phyloP scores from a whole-genome alignment of 2,113 vertebrate species.

The Amia ocellicauda region DNA sequence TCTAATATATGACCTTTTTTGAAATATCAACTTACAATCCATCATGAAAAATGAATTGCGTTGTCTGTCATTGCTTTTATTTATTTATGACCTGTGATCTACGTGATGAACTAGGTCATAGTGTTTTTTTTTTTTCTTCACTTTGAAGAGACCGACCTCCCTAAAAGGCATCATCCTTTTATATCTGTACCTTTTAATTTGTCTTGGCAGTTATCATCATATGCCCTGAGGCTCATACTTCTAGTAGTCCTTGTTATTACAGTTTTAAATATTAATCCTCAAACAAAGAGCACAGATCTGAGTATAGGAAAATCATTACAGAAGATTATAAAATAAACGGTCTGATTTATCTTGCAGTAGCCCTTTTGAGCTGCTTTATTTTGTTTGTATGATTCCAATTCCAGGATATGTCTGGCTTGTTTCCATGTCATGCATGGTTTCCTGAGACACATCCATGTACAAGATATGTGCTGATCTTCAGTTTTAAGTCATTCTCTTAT shows the following conservation, averaged over 20 bases:
- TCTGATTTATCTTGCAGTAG: too few species aligned
- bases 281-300: too few species aligned
- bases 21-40: conserved; percentile 41
- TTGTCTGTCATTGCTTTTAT: conserved; percentile 30
- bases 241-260: background rate
- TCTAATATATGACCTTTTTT: conserved; percentile 27
- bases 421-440: too few species aligned
- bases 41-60: conserved; percentile 55
- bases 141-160: conserved; percentile 25
- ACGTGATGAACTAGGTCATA: conserved; percentile 53
- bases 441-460: too few species aligned
- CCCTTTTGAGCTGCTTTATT: background rate
- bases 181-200: conserved; percentile 3
- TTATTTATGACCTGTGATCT: conserved; percentile 51
- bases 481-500: too few species aligned
- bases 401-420: too few species aligned
- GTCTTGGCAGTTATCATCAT: background rate
- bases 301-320: too few species aligned
- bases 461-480: too few species aligned
- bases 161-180: background rate
- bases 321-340: too few species aligned
- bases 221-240: background rate
- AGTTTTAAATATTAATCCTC: background rate
- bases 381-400: too few species aligned
- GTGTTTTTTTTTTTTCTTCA: conserved; percentile 26